Base-by-base conservation (phyloP, 2,888 invertebrate species). In the Drosophila parthenogenetica region DNA sequence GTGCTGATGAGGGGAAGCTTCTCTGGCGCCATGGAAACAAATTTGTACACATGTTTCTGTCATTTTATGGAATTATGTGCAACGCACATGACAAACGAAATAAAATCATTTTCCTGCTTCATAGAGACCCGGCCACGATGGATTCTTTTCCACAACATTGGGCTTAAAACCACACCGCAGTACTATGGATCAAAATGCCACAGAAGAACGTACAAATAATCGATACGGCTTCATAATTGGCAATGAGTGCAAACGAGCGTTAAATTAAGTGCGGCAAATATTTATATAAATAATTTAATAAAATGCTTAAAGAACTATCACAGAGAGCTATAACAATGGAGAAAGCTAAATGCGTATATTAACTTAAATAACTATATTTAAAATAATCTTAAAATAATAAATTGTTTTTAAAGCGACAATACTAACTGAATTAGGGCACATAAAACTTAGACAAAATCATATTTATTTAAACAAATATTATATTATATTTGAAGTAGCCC, bases 21-120 rank as follows among this genome's bases (percentile, higher is more conserved):
- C 67, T 51, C 43, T 42, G 74, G 81, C 81, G 82, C 73, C 77
- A 77, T 66, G 57, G 72, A 73, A 73, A 84, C 86, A 84, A 89
- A 89, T 85, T 88, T 79, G 80, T 86, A 82, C 89, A 85, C 86
- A 85, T 89, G 89, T 89, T 89, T 88, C 77, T 85, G 89, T 89
- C 85, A 87, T 82, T 85, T 88, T 74, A 87, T 79, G 79, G 86
- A 86, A 89, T 89, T 85, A 85, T 83, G 81, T 75, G 82, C 75
- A 87, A 68, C 70, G 66, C 70, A 70, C 74, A 77, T 75, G 81
- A 84, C 81, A 83, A 69, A 67, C 79, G 85, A 81, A 84, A 81
- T 89, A 89, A 84, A 89, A 89, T 84, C 81, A 89, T 74, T 75
- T 84, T 78, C 60, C 70, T 75, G 79, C 70, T 62, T 61, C 58